Evolutionary conservation across 2,797 vertebrate genomes (phyloP), one percentile per base, ranked within the genome.

Genomic region (Pseudochirops cupreus): DNA sequence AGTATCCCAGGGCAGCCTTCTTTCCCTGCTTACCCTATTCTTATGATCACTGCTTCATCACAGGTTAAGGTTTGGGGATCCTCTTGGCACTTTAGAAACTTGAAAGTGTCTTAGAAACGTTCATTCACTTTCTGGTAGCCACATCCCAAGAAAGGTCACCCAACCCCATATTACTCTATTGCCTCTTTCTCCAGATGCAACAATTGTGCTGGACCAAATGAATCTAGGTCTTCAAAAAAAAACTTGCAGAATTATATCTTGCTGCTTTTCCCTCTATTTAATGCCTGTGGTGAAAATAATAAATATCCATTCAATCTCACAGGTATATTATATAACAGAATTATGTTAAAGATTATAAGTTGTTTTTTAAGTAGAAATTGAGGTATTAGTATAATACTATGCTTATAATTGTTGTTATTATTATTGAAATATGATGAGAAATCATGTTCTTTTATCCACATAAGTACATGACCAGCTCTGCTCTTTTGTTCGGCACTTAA

Each of bases 341-440:
- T 87, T 87, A 82, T 82, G 39, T 87, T 26, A 87, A 87, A 87
- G 21, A 87, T 87, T 87, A 82, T 46, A 26, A 87, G 39, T 50
- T 46, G 21, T 4, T 87, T 82, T 57, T 58, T 82, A 82, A 82
- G 21, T 87, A 87, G 39, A 87, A 82, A 29, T 57, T 5, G 90
- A 93, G 94, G 1, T 90, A 92, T 93, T 53, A 87, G 94, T 93
- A 67, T 92, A 18, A 56, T 92, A 58, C 11, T 92, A 94, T 97
- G 87, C 56, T 18, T n/a, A 56, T 3, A 50, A 90, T 59, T 94
- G 56, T 62, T 96, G 93, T 91, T 97, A 95, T 96, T 95, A 91
- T 92, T 58, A 92, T 1, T 56, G 59, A 0, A 92, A 87, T 95
- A 96, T 39, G 91, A 58, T 55, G 67, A 95, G 96, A 96, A 94